Evolutionary conservation across 2,888 invertebrate species (phyloP).

Genomic region (Trachelus tabidus): DNA sequence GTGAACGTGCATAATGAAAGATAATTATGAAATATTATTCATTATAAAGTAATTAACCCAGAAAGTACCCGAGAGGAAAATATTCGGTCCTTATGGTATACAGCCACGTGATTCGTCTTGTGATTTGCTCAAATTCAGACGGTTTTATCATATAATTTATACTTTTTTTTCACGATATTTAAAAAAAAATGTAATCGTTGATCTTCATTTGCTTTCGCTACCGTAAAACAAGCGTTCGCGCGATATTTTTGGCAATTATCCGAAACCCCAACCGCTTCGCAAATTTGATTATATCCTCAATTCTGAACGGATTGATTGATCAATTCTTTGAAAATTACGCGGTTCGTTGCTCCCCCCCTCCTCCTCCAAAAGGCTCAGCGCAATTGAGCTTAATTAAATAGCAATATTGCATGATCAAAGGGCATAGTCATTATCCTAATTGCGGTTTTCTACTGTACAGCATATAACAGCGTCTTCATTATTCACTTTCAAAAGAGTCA

Average conservation of each 20-base stretch:
- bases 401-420: background rate
- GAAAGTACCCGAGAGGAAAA: background rate
- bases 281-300: background rate
- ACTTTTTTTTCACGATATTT: background rate
- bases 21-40: constrained; percentile 2
- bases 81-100: background rate
- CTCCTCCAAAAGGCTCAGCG: background rate
- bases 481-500: background rate
- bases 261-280: background rate
- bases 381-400: background rate
- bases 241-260: background rate
- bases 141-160: background rate
- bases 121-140: background rate
- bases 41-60: constrained; percentile 1
- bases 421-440: background rate
- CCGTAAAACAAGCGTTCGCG: background rate
- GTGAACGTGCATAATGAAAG: background rate
- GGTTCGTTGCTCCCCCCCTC: background rate
- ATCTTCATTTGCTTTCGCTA: background rate
- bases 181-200: background rate
- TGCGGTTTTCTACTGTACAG: background rate
- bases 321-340: background rate
- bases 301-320: background rate
- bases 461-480: background rate
- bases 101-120: background rate